Evolutionary conservation across 2,888 invertebrate genomes (phyloP), one percentile per base, ranked within the genome.

Genomic region (Ectropis crepuscularia): DNA sequence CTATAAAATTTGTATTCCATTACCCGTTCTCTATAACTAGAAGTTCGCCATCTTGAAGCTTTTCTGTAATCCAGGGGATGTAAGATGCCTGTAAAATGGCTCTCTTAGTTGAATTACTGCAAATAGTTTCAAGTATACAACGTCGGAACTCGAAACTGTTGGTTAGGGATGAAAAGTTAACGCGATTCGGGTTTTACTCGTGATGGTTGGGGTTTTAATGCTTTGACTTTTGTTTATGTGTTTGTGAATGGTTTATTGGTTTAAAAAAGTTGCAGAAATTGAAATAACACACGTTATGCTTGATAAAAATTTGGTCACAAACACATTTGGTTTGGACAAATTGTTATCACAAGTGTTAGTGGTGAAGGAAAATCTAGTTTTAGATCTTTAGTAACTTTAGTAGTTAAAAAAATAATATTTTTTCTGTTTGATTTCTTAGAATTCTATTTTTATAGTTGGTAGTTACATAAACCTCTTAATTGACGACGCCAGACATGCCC

Each of bases 71-170:
- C 63, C 48, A 9, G 53, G 57, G 57, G 53, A 53, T 66, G 46
- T 57, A 1, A 28, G 50, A 57, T 45, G 46, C 51, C 51, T 58
- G 55, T 58, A 54, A 59, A 63, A 61, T 55, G 60, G 57, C 50
- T 64, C 53, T 43, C n/a, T 42, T 57, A 59, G 59, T 61, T 64
- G 58, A 83, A 81, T 81, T 81, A 83, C 80, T 81, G 80, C 80
- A 78, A 80, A 83, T 85, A 80, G 79, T 78, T 79, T 79, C 73
- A 74, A 63, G 38, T 63, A 69, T 61, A 60, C 65, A 50, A 12
- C 11, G 57, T 57, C 50, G 37, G 48, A 48, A 37, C 39, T 57
- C 50, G 12, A 47, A 51, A 46, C 16, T 41, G 46, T 57, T 57
- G 12, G 16, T 43, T 9, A 8, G 47, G 62, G 38, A 57, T 53